Conservation (phyloP, 2,113 vertebrate genomes). For the Thryonomys swinderianus region DNA sequence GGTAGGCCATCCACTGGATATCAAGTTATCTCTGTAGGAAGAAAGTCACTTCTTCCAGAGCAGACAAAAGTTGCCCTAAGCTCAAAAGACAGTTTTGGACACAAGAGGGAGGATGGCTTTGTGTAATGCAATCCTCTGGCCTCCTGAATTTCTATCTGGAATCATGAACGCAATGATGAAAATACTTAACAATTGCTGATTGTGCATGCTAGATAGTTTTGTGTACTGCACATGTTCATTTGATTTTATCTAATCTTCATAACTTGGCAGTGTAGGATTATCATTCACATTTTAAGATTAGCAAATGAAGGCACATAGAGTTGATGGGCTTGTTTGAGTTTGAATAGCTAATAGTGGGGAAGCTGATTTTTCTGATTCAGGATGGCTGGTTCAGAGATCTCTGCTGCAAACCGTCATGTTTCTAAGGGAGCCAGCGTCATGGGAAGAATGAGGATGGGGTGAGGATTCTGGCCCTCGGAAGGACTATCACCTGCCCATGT, state of each 20-base stretch:
- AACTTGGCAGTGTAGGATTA: neutral
- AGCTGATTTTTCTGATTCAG: neutral
- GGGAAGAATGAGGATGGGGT: neutral
- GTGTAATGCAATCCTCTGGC: neutral
- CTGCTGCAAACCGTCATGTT: neutral
- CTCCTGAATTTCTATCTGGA: neutral
- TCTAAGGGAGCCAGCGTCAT: neutral
- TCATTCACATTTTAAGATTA: neutral
- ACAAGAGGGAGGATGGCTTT: neutral
- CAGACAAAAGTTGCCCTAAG: neutral
- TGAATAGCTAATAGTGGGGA: neutral
- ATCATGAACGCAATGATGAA: neutral
- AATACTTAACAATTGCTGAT: neutral
- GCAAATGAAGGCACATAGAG: slow-evolving; percentile 19
- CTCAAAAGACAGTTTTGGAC: neutral
- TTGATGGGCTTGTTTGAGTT: slow-evolving; percentile 8
- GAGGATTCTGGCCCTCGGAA: neutral
- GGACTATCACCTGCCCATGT: neutral
- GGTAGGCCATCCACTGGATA: neutral
- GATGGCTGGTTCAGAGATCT: neutral
- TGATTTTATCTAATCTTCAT: slow-evolving; percentile 28
- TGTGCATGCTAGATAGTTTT: neutral
- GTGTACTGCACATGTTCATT: neutral
- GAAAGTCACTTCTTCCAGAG: slow-evolving; percentile 27
- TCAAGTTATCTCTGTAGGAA: neutral